Evolutionary conservation across 2,888 invertebrate species (phyloP).

Genomic region (Dryadula phaetusa): DNA sequence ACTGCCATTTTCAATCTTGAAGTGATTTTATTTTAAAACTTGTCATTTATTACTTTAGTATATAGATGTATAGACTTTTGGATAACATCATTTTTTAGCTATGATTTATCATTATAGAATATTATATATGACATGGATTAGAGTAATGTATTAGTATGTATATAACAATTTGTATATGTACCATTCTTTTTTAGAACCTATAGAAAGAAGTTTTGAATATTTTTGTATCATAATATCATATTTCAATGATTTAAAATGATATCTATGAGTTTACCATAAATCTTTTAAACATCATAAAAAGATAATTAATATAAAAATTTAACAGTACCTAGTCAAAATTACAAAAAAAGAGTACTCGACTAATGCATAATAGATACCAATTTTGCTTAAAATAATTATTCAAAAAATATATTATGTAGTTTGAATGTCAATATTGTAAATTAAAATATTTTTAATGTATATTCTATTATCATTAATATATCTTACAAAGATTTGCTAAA

Average conservation of each 20-base stretch:
- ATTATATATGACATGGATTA: background rate
- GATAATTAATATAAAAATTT: background rate
- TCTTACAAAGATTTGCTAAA: too few relatives aligned
- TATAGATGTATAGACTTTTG: background rate
- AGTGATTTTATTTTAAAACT: background rate
- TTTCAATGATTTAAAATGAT: background rate
- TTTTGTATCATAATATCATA: background rate
- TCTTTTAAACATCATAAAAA: background rate
- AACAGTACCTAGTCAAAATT: slow-evolving; percentile 17
- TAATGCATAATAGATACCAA: slow-evolving; percentile 12
- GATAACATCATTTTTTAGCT: background rate
- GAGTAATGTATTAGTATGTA: background rate
- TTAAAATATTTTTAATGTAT: too few relatives aligned
- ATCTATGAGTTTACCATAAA: background rate
- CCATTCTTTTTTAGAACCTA: background rate
- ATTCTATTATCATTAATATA: too few relatives aligned
- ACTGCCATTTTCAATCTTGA: background rate
- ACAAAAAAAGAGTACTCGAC: slow-evolving; percentile 5
- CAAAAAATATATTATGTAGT: background rate
- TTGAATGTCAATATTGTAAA: background rate
- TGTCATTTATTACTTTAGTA: background rate
- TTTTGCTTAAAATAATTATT: background rate
- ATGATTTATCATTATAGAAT: background rate
- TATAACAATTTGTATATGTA: background rate
- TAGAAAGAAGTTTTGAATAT: background rate